A percentile compares a stretch with the other conserved stretches of the same genome.
phyloP scores from a whole-genome alignment of 2,888 invertebrate species.

The Mayetiola destructor region DNA sequence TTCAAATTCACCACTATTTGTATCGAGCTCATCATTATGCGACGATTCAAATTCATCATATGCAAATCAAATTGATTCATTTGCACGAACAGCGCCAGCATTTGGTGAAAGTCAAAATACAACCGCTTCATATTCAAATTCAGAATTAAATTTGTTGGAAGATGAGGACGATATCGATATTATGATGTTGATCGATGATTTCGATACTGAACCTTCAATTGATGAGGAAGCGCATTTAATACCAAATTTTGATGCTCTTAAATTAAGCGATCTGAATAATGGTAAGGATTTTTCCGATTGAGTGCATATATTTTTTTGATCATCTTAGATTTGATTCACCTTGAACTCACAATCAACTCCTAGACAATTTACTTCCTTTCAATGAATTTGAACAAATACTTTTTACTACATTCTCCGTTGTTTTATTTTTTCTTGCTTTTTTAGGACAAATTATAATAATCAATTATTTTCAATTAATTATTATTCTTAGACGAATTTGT shows the following conservation, averaged over 20 bases:
- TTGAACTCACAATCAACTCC: too few relatives aligned
- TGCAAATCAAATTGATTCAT: too few relatives aligned
- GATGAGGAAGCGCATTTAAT: slow-evolving; percentile 18
- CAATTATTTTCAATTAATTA: neutral
- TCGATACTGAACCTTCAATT: slow-evolving; percentile 1
- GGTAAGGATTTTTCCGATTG: slow-evolving; percentile 20
- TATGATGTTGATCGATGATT: neutral
- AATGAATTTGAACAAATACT: too few relatives aligned
- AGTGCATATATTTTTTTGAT: neutral
- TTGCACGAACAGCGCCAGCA: too few relatives aligned
- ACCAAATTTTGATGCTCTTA: slow-evolving; percentile 21
- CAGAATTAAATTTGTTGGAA: slow-evolving; percentile 27
- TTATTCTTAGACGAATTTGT: neutral
- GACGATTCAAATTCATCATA: too few relatives aligned
- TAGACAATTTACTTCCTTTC: too few relatives aligned
- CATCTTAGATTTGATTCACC: neutral
- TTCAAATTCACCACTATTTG: too few relatives aligned
- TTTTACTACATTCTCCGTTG: too few relatives aligned
- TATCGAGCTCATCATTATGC: too few relatives aligned
- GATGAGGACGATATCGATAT: slow-evolving; percentile 34
- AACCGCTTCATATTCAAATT: slow-evolving; percentile 35
- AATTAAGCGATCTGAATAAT: slow-evolving; percentile 32
- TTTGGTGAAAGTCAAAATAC: slow-evolving; percentile 31
- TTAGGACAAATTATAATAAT: neutral
- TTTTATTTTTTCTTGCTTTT: too few relatives aligned